Evolutionary conservation across 35 echinoderm and acorn worm species (phyloP), one percentile per base, ranked within the genome.

Genomic region (Lytechinus pictus): DNA sequence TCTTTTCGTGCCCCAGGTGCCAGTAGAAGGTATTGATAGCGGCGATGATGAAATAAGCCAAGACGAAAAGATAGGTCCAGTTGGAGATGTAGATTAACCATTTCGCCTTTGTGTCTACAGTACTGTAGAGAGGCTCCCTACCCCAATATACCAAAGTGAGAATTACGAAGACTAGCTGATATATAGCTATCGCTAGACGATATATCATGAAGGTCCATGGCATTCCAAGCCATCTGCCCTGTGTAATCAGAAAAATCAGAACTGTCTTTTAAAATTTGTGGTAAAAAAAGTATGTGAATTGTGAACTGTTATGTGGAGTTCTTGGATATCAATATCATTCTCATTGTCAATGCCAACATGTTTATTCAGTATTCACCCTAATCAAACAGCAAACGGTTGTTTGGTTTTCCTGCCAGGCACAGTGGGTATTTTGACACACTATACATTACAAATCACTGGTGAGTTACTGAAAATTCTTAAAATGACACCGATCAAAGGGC

Each of bases 81-180:
- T 99, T 97, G 7, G 98, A 99, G 13, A 99, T 94, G 61, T 95
- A 99, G 86, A 99, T 97, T 1, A 99, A 71, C 96, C 97, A 99
- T 89, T 99, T 99, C 21, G 94, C 96, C 94, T 97, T 99, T 88
- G 16, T 89, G 56, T 97, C 97, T 13, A 90, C 95, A 21, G 61
- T 79, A 2, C 52, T 44, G 92, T 97, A 99, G 12, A 94, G 55
- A 9, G 98, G 97, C 5, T 92, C 94, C 10, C 66, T 94, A 33
- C 98, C 98, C 98, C 98, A 99, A 27, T 87, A 86, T 4, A 92
- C 87, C 0, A 97, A 29, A 4, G 96, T 86, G 4, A 97, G 52
- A 19, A 96, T 95, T 19, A 94, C 72, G 53, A 96, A 97, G 8
- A 92, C 87, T 27, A 94, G 19, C 29, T 95, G 94, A 54, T 99